phyloP scores from a whole-genome alignment of 2,797 vertebrate genomes.

The Pseudotriccus pelzelni region DNA sequence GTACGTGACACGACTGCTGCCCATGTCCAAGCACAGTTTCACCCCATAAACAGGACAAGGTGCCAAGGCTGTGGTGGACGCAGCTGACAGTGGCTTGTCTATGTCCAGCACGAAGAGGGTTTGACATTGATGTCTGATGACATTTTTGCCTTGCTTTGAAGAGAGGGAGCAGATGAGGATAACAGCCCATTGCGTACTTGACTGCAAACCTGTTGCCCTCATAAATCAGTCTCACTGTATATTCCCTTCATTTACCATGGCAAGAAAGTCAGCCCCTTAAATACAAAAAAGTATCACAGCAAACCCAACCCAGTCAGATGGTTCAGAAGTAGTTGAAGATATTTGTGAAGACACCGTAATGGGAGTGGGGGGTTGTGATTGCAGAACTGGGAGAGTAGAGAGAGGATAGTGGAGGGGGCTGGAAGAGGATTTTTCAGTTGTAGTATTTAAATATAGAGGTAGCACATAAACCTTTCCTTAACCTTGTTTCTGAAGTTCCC shows the following conservation, averaged over 20 bases:
- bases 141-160: slow-evolving; percentile 6
- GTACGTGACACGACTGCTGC: rapidly evolving
- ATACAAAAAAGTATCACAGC: not conserved
- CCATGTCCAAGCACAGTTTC: not conserved
- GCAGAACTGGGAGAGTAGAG: not conserved
- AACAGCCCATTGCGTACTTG: rapidly evolving
- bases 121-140: slow-evolving; percentile 13
- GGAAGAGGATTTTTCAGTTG: not conserved
- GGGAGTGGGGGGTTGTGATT: not conserved
- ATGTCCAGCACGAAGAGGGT: not conserved
- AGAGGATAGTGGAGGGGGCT: not conserved
- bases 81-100: not conserved
- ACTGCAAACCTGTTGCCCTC: not conserved
- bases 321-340: not conserved
- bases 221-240: not conserved
- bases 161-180: not conserved
- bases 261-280: not conserved
- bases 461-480: not conserved
- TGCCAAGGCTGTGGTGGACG: not conserved
- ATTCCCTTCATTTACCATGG: not conserved
- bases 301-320: not conserved
- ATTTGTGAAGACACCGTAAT: not conserved
- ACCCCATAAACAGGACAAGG: not conserved
- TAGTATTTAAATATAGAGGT: not conserved
- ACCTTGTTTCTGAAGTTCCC: not conserved